A percentile compares a stretch with the other conserved stretches of the same genome.
These are phyloP conservation scores for Masnerella sp. DNA, from an alignment of 2,888 invertebrate genomes.

Conservation along the genomic window DNA sequence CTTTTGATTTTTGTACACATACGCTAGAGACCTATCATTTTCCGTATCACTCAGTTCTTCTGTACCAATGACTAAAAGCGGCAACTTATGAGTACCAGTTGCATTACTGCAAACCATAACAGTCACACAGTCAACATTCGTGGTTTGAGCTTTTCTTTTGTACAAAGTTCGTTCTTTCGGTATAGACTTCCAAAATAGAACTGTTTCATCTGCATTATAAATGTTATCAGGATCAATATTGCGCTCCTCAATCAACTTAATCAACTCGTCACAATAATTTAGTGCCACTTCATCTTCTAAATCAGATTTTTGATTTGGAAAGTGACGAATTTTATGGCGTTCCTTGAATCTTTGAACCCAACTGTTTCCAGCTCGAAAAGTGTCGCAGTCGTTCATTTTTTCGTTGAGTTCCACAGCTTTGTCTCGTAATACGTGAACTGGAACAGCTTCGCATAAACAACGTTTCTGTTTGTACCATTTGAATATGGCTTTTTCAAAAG, in stretches of 20 bases:
- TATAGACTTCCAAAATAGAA: slow-evolving; percentile 42
- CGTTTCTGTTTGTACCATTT: slow-evolving; percentile 65
- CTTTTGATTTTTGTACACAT: slow-evolving; percentile 32
- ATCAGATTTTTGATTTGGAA: slow-evolving; percentile 25
- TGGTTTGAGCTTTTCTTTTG: slow-evolving; percentile 16
- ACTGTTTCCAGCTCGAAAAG: slow-evolving; percentile 63
- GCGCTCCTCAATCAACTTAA: slow-evolving; percentile 22
- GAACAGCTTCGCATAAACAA: slow-evolving; percentile 62
- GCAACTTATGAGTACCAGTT: slow-evolving; percentile 67
- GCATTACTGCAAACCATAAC: slow-evolving; percentile 67
- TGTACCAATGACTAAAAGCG: slow-evolving; percentile 63
- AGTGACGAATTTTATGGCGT: slow-evolving; percentile 31
- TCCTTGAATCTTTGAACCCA: slow-evolving; percentile 59
- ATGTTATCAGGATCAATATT: slow-evolving; percentile 47
- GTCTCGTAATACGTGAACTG: slow-evolving; percentile 44
- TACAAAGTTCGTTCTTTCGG: slow-evolving; percentile 32
- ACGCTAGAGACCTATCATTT: slow-evolving; percentile 8
- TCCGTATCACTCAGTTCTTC: slow-evolving; percentile 18
- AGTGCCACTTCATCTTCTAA: slow-evolving; percentile 21
- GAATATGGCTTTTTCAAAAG: slow-evolving; percentile 65
- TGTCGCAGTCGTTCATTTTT: slow-evolving; percentile 37
- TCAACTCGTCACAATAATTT: slow-evolving; percentile 32
- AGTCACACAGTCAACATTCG: slow-evolving; percentile 51
- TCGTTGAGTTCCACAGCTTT: slow-evolving; percentile 47
- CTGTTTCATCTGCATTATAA: slow-evolving; percentile 53